Evolutionary conservation across 2,888 invertebrate species (phyloP), one percentile per base, ranked within the genome.

Genomic region (Thymelicus acteon): DNA sequence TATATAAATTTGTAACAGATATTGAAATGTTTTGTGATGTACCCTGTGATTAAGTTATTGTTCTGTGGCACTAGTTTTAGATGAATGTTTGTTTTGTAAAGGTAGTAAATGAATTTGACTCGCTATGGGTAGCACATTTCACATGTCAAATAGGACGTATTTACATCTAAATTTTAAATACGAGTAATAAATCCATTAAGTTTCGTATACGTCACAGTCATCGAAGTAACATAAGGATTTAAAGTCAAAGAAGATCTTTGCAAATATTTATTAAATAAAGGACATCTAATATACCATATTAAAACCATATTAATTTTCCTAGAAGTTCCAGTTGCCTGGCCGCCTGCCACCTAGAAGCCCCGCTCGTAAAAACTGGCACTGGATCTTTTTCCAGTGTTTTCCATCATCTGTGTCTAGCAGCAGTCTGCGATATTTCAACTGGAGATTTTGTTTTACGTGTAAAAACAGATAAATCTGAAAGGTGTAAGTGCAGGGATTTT

Each of bases 361-460:
- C 19, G 2, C 8, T n/a, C 19, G 52, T 49, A 69, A 69, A 69
- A 62, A 48, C 69, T 37, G 13, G 54, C 31, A 44, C 57, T 39
- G 39, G 58, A 63, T 49, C 47, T 69, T 69, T 69, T 69, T 63
- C 69, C 40, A 31, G 39, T 31, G 24, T 63, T 7, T 44, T 48
- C 69, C 69, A 63, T 69, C 69, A 69, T 57, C 68, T 68, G 68
- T 62, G 58, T 63, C 69, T 68, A 63, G 57, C 63, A 68, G 68
- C 37, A 40, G 61, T 62, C 61, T 54, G 68, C 44, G 12, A 68
- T 68, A 54, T 68, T 37, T 62, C 44, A 58, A n/a, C 37, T 58
- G n/a, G 58, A 13, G 31, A n/a, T 58, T 58, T 58, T 58, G 58
- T 39, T 58, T 58, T 31, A 31, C 10, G 57, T 57, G 37, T 39